Evolutionary conservation across 2,888 invertebrate genomes (phyloP), one percentile per base, ranked within the genome.

Genomic region (Thera britannica): DNA sequence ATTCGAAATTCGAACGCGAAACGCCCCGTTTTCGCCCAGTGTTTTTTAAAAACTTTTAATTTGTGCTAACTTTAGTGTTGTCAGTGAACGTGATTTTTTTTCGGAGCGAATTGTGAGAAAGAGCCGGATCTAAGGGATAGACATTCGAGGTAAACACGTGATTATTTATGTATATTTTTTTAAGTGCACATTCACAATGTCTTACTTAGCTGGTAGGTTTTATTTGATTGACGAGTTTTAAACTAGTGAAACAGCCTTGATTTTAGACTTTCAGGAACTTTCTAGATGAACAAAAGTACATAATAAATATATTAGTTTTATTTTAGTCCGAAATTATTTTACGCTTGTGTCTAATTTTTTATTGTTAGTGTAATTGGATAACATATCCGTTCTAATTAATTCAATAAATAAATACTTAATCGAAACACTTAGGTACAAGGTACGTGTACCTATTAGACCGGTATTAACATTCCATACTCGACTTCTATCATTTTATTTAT

Each of bases 61-160:
- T 75, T 77, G 77, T 78, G 75, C 72, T 79, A 65, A 70, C 66
- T 68, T 74, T 74, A 75, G 82, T 83, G 84, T 77, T 79, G 73
- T 74, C 75, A 79, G 78, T 79, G 76, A 68, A 69, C 73, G 82
- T 85, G 85, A 76, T 79, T 77, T 81, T 80, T 79, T 77, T 58
- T 51, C 23, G 58, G 48, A 58, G 35, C 48, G 35, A 8, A 58
- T 52, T 62, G 57, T 70, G 67, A 51, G 64, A 58, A 65, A 68
- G 54, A 72, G 60, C 80, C 80, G 83, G 83, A 84, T 80, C 77
- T 77, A 74, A 79, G 77, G 79, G 78, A 79, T 77, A 77, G 68
- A 71, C 48, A 72, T 58, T 66, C 68, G 76, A 86, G 86, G 86
- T 86, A 85, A 85, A 81, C 82, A 82, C 77, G 79, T 81, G 79